phyloP scores from a whole-genome alignment of 2,113 vertebrate genomes.

The Tyto alba region DNA sequence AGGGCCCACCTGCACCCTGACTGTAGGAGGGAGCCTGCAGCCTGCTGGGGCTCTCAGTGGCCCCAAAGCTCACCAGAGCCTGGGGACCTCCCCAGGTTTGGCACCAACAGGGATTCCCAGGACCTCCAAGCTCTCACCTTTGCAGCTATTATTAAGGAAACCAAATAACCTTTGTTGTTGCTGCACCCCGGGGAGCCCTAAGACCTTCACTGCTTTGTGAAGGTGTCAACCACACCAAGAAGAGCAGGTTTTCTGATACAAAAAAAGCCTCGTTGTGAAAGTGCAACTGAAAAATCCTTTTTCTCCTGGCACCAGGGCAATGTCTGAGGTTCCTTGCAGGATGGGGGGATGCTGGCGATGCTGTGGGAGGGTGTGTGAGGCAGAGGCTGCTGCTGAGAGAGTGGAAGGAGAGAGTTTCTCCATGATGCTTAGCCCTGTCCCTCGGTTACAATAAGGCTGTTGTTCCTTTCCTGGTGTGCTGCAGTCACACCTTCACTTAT shows the following conservation, averaged over 20 bases:
- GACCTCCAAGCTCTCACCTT: not conserved
- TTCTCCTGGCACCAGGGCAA: not conserved
- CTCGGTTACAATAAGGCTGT: not conserved
- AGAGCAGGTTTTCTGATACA: not conserved
- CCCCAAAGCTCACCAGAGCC: not conserved
- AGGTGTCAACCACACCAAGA: not conserved
- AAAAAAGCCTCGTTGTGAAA: not conserved
- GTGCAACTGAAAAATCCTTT: not conserved
- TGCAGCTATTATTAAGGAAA: not conserved
- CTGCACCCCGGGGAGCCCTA: not conserved
- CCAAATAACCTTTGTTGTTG: not conserved
- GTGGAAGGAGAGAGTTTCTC: not conserved
- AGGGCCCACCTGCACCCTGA: not conserved
- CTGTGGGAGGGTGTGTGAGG: not conserved
- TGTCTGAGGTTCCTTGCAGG: not conserved
- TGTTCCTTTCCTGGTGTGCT: not conserved
- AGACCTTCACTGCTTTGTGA: not conserved
- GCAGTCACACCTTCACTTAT: not conserved
- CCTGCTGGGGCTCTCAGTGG: not conserved
- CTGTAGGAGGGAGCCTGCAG: rapidly evolving
- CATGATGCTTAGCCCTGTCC: not conserved
- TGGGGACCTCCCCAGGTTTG: not conserved
- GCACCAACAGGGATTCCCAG: no score
- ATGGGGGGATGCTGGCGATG: not conserved
- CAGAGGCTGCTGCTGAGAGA: not conserved